Conservation (phyloP, 2,797 vertebrate species). For the Coendou prehensilis region DNA sequence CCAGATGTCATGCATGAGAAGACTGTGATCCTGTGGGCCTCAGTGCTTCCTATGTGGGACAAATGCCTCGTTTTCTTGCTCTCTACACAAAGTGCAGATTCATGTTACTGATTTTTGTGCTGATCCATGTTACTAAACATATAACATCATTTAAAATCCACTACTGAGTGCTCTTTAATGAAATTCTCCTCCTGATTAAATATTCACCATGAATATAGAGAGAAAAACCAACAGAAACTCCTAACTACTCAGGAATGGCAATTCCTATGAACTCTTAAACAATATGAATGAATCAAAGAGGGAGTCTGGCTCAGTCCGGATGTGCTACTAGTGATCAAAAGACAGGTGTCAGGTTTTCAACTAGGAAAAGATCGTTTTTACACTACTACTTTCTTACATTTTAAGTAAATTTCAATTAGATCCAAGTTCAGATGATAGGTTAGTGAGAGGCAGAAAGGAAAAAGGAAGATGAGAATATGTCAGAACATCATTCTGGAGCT, state of each 20-base stretch:
- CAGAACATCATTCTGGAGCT: not conserved
- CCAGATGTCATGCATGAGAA: not conserved
- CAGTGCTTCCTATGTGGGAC: not conserved
- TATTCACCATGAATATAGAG: not conserved
- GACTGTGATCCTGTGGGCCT: not conserved
- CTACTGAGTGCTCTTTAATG: slow-evolving; percentile 2
- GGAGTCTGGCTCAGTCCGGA: not conserved
- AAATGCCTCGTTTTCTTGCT: slow-evolving; percentile 56
- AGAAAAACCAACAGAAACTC: slow-evolving; percentile 40
- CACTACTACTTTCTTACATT: slow-evolving; percentile 46
- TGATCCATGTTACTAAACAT: slow-evolving; percentile 44
- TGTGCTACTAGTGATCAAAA: not conserved
- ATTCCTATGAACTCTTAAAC: not conserved
- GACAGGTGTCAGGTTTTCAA: slow-evolving; percentile 8
- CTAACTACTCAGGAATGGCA: not conserved
- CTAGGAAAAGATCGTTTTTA: slow-evolving; percentile 41
- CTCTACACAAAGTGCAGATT: not conserved
- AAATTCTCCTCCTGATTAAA: slow-evolving; percentile 52
- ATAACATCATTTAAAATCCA: slow-evolving; percentile 13
- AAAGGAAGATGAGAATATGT: not conserved
- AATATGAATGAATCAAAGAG: not conserved
- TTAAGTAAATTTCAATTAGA: slow-evolving; percentile 50
- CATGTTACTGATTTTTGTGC: slow-evolving; percentile 5
- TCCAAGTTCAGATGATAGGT: not conserved
- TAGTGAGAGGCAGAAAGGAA: not conserved